Conservation (phyloP, 2,888 invertebrate species). For the Itoplectis maculator region DNA sequence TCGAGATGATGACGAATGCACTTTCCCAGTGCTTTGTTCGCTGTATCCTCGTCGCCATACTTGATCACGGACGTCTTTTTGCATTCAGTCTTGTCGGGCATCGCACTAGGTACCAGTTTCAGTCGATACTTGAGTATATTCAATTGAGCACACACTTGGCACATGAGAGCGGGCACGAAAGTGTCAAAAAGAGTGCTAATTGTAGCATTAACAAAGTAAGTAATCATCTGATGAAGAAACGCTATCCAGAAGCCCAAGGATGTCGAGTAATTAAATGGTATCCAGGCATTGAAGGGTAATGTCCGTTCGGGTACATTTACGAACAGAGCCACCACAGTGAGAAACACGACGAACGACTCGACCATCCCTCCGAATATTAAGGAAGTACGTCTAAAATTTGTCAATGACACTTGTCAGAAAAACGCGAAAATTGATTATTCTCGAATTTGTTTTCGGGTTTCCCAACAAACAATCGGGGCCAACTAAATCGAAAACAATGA, state of each 20-base stretch:
- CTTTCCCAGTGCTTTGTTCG: background rate
- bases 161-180: background rate
- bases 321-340: background rate
- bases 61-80: background rate
- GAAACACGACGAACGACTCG: background rate
- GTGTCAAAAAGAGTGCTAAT: background rate
- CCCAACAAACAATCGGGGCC: no score
- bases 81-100: no score
- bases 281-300: constrained; percentile 15
- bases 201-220: background rate
- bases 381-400: background rate
- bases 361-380: background rate
- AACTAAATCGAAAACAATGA: background rate
- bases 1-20: constrained; percentile 12
- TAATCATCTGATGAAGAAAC: constrained; percentile 12
- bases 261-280: constrained; percentile 20
- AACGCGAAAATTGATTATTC: no score
- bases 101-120: background rate
- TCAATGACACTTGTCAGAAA: background rate
- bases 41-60: background rate
- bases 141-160: constrained; percentile 2
- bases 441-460: no score
- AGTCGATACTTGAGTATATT: constrained; percentile 9
- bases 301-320: constrained; percentile 18
- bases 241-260: constrained; percentile 10